phyloP scores from a whole-genome alignment of 1,140 invertebrate species.

The Nymphalis io region DNA sequence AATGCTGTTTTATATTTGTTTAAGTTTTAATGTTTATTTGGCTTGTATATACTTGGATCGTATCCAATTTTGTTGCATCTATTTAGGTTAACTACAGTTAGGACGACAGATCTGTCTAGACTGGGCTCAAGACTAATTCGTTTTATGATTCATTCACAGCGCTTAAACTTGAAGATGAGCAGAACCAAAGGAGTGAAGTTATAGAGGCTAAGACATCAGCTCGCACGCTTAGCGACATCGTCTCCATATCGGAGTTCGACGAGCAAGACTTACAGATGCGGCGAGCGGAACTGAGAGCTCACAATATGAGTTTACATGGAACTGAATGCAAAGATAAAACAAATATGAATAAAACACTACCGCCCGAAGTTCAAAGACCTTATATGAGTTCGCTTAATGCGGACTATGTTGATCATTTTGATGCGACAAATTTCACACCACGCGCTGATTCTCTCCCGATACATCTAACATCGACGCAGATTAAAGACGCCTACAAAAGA shows the following conservation, averaged over 20 bases:
- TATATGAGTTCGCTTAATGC: constrained; percentile 69
- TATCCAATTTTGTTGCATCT: constrained; percentile 52
- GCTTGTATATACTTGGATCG: constrained; percentile 49
- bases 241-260: constrained; percentile 86
- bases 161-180: constrained; percentile 81
- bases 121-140: constrained; percentile 41
- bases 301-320: constrained; percentile 52
- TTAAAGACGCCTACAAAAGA: constrained; percentile 66
- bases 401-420: constrained; percentile 58
- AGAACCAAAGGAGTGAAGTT: constrained; percentile 70
- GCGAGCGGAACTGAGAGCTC: constrained; percentile 66
- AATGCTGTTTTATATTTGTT: not conserved
- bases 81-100: constrained; percentile 43
- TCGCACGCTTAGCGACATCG: constrained; percentile 85
- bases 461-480: constrained; percentile 69
- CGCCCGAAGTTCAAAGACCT: constrained; percentile 58
- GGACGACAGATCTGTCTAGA: constrained; percentile 47
- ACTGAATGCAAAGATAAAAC: constrained; percentile 48
- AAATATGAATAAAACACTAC: constrained; percentile 56
- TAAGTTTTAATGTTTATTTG: constrained; percentile 5
- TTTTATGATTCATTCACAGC: constrained; percentile 64
- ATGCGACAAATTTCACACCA: constrained; percentile 51
- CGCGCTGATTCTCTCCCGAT: constrained; percentile 65
- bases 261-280: constrained; percentile 82
- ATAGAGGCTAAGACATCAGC: constrained; percentile 81